Evolutionary conservation across 2,113 vertebrate species (phyloP).

Genomic region (Misgurnus anguillicaudatus): DNA sequence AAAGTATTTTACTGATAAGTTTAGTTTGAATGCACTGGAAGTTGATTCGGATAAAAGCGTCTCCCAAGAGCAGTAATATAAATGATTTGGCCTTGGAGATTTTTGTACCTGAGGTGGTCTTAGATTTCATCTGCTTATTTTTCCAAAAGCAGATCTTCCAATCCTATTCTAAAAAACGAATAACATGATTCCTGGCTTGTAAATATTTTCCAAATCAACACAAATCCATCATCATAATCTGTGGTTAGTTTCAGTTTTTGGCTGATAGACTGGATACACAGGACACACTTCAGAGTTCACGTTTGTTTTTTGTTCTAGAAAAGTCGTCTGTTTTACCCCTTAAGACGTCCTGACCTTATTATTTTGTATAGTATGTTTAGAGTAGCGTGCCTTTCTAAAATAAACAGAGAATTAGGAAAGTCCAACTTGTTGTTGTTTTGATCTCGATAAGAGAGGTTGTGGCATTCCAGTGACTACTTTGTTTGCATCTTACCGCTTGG

Average conservation of each 20-base stretch:
- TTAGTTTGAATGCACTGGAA: too few species aligned
- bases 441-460: not conserved
- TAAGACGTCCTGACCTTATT: not conserved
- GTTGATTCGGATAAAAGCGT: too few species aligned
- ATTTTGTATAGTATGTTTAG: not conserved
- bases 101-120: constrained; percentile 11
- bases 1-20: too few species aligned
- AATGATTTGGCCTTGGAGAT: not conserved
- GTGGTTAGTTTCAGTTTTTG: not conserved
- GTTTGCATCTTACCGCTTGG: not conserved
- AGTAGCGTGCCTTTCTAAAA: too few species aligned
- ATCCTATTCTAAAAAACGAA: constrained; percentile 31
- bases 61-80: too few species aligned
- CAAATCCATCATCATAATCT: not conserved
- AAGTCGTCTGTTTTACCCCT: too few species aligned
- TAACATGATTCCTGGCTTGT: constrained; percentile 40
- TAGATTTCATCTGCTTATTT: constrained; percentile 2
- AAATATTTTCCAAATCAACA: constrained; percentile 48
- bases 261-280: not conserved
- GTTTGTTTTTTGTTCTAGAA: too few species aligned
- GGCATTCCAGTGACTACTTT: not conserved
- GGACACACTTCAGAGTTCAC: not conserved
- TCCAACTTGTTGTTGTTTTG: not conserved
- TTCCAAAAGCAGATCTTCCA: constrained; percentile 43
- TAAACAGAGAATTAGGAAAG: not conserved